Evolutionary conservation across 1,140 invertebrate genomes (phyloP).

Genomic region (Linepithema humile): DNA sequence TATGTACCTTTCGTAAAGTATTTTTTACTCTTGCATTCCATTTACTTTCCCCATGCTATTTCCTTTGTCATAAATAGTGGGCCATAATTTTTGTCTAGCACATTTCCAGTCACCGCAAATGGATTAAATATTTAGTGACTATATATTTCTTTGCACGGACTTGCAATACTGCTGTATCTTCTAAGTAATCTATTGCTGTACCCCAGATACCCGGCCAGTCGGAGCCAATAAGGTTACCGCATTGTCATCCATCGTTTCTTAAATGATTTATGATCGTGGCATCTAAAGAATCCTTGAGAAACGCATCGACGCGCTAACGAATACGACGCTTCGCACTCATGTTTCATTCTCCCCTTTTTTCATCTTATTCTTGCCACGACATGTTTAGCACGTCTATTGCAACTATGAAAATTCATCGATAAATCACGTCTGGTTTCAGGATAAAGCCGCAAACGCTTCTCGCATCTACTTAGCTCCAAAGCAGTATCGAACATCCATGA

Average conservation of each 20-base stretch:
- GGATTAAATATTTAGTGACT: constrained; percentile 27
- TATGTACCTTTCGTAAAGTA: neutral
- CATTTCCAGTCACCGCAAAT: neutral
- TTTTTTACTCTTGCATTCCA: neutral
- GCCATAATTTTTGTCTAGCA: constrained; percentile 4
- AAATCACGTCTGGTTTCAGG: constrained; percentile 32
- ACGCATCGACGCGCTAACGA: constrained; percentile 13
- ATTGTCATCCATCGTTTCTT: constrained; percentile 27
- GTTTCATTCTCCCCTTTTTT: neutral
- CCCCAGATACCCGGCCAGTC: constrained; percentile 6
- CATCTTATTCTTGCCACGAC: neutral
- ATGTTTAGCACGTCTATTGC: constrained; percentile 16
- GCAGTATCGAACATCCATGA: neutral
- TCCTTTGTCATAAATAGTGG: neutral
- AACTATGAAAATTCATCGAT: constrained; percentile 28
- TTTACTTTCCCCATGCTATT: neutral
- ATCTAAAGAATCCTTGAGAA: constrained; percentile 15
- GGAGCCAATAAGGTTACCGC: constrained; percentile 33
- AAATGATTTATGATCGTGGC: constrained; percentile 48
- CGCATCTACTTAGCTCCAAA: neutral
- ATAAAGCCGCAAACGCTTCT: neutral
- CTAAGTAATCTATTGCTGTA: neutral
- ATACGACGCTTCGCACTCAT: neutral
- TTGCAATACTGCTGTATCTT: neutral
- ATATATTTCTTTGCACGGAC: constrained; percentile 18